Evolutionary conservation across 2,888 invertebrate species (phyloP).

Genomic region (Carterocephalus palaemon): DNA sequence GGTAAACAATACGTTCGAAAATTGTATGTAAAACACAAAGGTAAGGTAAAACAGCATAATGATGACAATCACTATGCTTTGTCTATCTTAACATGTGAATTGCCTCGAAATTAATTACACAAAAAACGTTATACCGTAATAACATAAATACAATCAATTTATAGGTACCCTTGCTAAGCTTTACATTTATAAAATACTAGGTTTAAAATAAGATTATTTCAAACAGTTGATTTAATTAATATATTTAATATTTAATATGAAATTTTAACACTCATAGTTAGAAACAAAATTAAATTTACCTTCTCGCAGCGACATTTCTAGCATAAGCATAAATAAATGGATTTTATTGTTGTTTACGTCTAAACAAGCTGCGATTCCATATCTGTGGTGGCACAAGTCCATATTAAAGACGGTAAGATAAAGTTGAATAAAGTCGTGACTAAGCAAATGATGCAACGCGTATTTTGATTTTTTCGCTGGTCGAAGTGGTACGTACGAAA

Average conservation of each 20-base stretch:
- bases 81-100: conserved; percentile 52
- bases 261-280: too few species aligned
- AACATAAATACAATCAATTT: too few species aligned
- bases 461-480: conserved; percentile 21
- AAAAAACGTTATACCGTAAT: conserved; percentile 32
- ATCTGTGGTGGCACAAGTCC: conserved; percentile 51
- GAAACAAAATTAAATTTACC: too few species aligned
- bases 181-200: too few species aligned
- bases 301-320: too few species aligned
- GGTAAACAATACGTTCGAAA: conserved; percentile 28
- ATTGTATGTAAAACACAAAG: too few species aligned
- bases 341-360: conserved; percentile 35
- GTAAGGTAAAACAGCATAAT: conserved; percentile 25
- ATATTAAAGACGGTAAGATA: conserved; percentile 59
- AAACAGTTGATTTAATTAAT: too few species aligned
- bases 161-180: too few species aligned
- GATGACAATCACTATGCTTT: conserved; percentile 25
- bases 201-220: too few species aligned
- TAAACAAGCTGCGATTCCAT: conserved; percentile 40
- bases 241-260: too few species aligned
- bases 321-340: too few species aligned
- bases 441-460: conserved; percentile 56
- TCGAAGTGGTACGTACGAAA: conserved; percentile 20
- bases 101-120: conserved; percentile 43
- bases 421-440: conserved; percentile 54